Percentiles rank a stretch among this genome's conserved stretches.
phyloP scores from a whole-genome alignment of 92 coral and sea anemone species.

The Hydrozoanthus gracilis region DNA sequence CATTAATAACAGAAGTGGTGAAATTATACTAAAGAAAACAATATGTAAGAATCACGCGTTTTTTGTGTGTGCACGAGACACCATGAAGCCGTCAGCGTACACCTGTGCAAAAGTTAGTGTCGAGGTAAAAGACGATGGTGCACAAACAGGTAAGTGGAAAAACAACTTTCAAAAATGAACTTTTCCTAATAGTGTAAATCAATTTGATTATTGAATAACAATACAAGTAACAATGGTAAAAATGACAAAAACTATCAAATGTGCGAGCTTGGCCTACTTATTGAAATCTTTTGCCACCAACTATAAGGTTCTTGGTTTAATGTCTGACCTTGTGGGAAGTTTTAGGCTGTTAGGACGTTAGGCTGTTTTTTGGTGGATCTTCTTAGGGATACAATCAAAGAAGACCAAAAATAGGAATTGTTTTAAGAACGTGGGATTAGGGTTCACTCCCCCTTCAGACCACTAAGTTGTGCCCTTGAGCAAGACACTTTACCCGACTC shows the following conservation, averaged over 20 bases:
- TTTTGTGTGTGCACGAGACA: conserved; percentile 12
- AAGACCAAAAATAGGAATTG: background rate
- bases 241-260: background rate
- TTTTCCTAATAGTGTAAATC: background rate
- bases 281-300: background rate
- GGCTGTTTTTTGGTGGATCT: background rate
- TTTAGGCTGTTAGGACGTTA: conserved; percentile 8
- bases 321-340: conserved; percentile 4
- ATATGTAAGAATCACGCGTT: background rate
- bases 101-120: background rate
- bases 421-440: background rate
- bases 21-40: background rate
- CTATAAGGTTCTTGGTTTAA: background rate
- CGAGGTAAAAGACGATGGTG: background rate
- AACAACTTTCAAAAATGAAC: background rate
- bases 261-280: background rate
- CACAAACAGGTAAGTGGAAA: background rate
- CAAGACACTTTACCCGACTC: too few relatives aligned
- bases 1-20: conserved; percentile 44
- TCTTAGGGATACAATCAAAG: conserved; percentile 2
- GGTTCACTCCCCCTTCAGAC: conserved; percentile 11
- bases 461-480: background rate
- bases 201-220: background rate
- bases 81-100: background rate
- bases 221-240: conserved; percentile 6